Conservation (phyloP, 1,140 invertebrate species). For the Bathynomus jamesi region DNA sequence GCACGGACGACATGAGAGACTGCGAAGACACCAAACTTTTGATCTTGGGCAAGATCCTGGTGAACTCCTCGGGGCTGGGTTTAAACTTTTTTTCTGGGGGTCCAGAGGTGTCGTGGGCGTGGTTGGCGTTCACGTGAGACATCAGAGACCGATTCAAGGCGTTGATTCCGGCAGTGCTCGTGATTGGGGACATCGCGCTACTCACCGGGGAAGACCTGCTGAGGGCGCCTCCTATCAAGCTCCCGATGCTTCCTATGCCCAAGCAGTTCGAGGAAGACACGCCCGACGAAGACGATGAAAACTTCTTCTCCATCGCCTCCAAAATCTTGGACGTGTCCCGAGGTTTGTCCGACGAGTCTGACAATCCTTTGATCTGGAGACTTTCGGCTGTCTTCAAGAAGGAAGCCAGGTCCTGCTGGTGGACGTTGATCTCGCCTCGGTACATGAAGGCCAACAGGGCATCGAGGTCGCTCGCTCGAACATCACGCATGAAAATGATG, state of each 20-base stretch:
- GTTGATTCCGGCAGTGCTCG: slow-evolving; percentile 18
- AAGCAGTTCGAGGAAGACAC: background rate
- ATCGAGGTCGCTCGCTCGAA: slow-evolving; percentile 42
- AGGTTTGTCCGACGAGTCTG: slow-evolving; percentile 40
- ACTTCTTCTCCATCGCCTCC: slow-evolving; percentile 36
- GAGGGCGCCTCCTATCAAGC: background rate
- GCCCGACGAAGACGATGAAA: slow-evolving; percentile 16
- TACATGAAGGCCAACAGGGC: slow-evolving; percentile 45
- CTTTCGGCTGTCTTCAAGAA: slow-evolving; percentile 43
- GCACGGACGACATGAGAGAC: slow-evolving; percentile 28
- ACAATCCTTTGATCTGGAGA: slow-evolving; percentile 44
- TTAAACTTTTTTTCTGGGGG: slow-evolving; percentile 30
- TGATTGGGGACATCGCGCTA: slow-evolving; percentile 7
- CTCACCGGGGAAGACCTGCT: background rate
- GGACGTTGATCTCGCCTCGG: slow-evolving; percentile 44
- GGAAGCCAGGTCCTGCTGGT: slow-evolving; percentile 42
- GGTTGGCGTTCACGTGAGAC: background rate
- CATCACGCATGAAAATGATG: slow-evolving; percentile 56
- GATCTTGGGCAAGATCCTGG: slow-evolving; percentile 34
- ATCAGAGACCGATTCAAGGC: slow-evolving; percentile 12
- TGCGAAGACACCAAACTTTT: slow-evolving; percentile 28
- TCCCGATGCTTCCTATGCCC: background rate
- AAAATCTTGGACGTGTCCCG: slow-evolving; percentile 36
- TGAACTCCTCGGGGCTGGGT: slow-evolving; percentile 17
- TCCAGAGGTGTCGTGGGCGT: slow-evolving; percentile 17